These are phyloP conservation scores for Globodera ellingtonae DNA, from an alignment of 1,140 invertebrate genomes.

Conservation along the genomic window DNA sequence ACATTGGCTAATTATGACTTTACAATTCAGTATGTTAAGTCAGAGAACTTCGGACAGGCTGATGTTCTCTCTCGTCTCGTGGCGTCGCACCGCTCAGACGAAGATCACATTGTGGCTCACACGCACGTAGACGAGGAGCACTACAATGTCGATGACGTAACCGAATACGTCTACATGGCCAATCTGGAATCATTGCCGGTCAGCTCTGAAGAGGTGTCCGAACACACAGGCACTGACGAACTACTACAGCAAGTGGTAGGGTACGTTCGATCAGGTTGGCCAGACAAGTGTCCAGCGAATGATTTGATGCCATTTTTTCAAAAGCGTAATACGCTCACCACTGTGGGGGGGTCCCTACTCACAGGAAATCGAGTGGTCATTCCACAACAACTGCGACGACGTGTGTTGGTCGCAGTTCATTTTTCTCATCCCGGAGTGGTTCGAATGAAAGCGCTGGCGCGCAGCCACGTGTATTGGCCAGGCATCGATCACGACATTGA, in stretches of 20 bases:
- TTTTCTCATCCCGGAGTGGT: slow-evolving; percentile 12
- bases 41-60: slow-evolving; percentile 53
- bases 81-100: not conserved
- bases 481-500: slow-evolving; percentile 17
- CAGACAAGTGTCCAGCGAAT: not conserved
- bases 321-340: slow-evolving; percentile 3
- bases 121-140: not conserved
- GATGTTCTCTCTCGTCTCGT: slow-evolving; percentile 45
- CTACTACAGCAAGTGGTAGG: slow-evolving; percentile 15
- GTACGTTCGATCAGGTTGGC: slow-evolving; percentile 5
- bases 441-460: not conserved
- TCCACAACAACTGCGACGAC: not conserved
- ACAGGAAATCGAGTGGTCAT: slow-evolving; percentile 1
- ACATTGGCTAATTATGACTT: slow-evolving; percentile 52
- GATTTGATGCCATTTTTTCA: slow-evolving; percentile 4
- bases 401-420: not conserved
- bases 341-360: not conserved
- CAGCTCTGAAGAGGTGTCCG: slow-evolving; percentile 3
- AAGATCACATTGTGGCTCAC: not conserved
- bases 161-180: slow-evolving; percentile 1
- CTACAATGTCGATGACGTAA: not conserved
- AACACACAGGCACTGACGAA: slow-evolving; percentile 9
- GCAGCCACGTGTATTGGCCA: slow-evolving; percentile 12
- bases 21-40: slow-evolving; percentile 44
- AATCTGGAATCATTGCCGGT: not conserved